A percentile compares a stretch with the other conserved stretches of the same genome.
These are phyloP conservation scores for Salmo trutta DNA, from an alignment of 2,797 vertebrate species.

Conservation along the genomic window DNA sequence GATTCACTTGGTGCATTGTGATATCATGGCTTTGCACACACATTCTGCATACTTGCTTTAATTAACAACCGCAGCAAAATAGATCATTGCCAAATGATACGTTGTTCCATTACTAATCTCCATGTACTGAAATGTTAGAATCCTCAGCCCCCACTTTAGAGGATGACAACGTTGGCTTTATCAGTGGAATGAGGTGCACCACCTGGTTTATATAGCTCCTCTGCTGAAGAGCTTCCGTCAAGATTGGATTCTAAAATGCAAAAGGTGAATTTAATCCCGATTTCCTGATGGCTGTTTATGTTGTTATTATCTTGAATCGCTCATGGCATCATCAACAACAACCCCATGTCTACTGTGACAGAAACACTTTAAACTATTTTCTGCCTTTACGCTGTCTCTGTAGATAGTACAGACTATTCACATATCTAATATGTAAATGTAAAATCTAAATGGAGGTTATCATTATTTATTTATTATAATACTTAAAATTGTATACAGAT, in stretches of 20 bases:
- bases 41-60: slow-evolving; percentile 67
- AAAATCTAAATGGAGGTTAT: slow-evolving; percentile 9
- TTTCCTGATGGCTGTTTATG: slow-evolving; percentile 6
- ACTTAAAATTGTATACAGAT: background rate
- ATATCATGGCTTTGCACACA: slow-evolving; percentile 70
- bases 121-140: slow-evolving; percentile 47
- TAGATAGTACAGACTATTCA: slow-evolving; percentile 46
- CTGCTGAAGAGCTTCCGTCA: slow-evolving; percentile 14
- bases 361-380: slow-evolving; percentile 12
- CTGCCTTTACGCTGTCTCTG: slow-evolving; percentile 41
- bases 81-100: slow-evolving; percentile 71
- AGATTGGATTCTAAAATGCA: background rate
- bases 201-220: slow-evolving; percentile 18
- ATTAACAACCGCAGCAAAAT: slow-evolving; percentile 72
- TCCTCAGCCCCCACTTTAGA: slow-evolving; percentile 31
- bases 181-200: slow-evolving; percentile 24
- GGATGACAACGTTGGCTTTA: slow-evolving; percentile 37
- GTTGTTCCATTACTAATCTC: slow-evolving; percentile 60
- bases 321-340: slow-evolving; percentile 24
- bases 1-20: slow-evolving; percentile 73
- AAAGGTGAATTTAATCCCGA: slow-evolving; percentile 15
- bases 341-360: slow-evolving; percentile 40
- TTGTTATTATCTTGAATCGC: slow-evolving; percentile 3
- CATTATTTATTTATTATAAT: background rate
- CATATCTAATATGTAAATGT: too few species aligned